Evolutionary conservation across 92 coral and sea anemone species (phyloP).

Genomic region (Siderastrea radians): DNA sequence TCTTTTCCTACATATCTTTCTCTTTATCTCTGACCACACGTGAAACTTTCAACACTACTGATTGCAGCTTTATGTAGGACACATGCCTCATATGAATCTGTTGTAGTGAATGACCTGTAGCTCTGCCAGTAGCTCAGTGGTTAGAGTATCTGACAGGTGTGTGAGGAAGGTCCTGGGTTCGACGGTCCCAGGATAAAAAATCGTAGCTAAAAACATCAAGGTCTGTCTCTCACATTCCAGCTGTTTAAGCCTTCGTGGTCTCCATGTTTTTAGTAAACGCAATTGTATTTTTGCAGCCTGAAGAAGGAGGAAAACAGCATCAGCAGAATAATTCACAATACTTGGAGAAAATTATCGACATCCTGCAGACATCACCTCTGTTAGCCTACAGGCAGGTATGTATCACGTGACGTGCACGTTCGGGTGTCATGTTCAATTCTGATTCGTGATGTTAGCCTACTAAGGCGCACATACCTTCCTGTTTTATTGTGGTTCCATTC

Average conservation of each 20-base stretch:
- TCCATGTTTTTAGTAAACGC: not conserved
- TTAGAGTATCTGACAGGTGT: too few relatives aligned
- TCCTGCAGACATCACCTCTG: constrained; percentile 91
- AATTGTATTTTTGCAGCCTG: constrained; percentile 55
- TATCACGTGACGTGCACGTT: not conserved
- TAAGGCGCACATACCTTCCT: not conserved
- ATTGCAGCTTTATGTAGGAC: too few relatives aligned
- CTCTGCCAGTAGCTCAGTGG: too few relatives aligned
- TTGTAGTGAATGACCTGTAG: too few relatives aligned
- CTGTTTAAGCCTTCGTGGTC: too few relatives aligned
- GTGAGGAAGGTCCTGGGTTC: too few relatives aligned
- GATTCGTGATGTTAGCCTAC: not conserved
- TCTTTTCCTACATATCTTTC: too few relatives aligned
- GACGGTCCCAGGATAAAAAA: too few relatives aligned
- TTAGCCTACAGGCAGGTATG: constrained; percentile 82
- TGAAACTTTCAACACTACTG: too few relatives aligned
- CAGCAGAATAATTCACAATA: constrained; percentile 87
- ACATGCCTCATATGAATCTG: too few relatives aligned
- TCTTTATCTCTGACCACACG: too few relatives aligned
- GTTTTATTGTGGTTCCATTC: not conserved
- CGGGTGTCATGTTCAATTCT: not conserved
- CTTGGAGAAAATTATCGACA: constrained; percentile 86
- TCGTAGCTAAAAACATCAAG: too few relatives aligned
- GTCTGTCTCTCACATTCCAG: not conserved
- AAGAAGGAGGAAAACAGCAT: constrained; percentile 81